phyloP scores from a whole-genome alignment of 2,888 invertebrate genomes.

The Pheosia tremula region DNA sequence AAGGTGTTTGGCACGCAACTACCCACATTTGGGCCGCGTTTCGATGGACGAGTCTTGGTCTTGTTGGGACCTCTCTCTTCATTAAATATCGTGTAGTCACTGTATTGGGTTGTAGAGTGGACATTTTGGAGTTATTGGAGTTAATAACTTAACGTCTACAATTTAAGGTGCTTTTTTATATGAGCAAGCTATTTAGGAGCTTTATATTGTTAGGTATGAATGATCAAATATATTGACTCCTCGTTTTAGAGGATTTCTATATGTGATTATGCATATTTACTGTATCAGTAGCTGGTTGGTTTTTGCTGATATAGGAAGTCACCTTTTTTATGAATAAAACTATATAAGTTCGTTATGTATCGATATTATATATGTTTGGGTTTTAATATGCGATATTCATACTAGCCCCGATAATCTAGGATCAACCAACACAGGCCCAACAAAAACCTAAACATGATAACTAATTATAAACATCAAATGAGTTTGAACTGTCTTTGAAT shows the following conservation, averaged over 20 bases:
- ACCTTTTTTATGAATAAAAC: not conserved
- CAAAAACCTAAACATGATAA: not conserved
- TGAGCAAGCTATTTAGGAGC: not conserved
- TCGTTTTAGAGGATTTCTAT: not conserved
- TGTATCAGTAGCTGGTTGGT: not conserved
- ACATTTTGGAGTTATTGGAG: not conserved
- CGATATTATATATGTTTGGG: not conserved
- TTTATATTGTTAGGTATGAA: not conserved
- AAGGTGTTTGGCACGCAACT: slow-evolving; percentile 2
- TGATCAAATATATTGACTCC: not conserved
- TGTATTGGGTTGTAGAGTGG: not conserved
- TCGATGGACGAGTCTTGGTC: not conserved
- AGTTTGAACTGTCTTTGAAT: not conserved
- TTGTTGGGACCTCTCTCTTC: not conserved
- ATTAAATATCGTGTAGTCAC: not conserved
- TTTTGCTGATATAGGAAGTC: not conserved
- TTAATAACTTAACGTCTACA: not conserved
- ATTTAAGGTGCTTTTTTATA: not conserved
- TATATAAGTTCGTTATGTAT: not conserved
- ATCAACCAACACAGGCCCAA: too few relatives aligned
- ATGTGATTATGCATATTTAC: not conserved
- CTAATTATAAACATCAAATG: not conserved
- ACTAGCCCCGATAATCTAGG: too few relatives aligned
- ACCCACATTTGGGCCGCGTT: slow-evolving; percentile 1
- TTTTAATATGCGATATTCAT: too few relatives aligned